Evolutionary conservation across 2,797 vertebrate genomes (phyloP), one percentile per base, ranked within the genome.

Genomic region (Sebastes dallii): DNA sequence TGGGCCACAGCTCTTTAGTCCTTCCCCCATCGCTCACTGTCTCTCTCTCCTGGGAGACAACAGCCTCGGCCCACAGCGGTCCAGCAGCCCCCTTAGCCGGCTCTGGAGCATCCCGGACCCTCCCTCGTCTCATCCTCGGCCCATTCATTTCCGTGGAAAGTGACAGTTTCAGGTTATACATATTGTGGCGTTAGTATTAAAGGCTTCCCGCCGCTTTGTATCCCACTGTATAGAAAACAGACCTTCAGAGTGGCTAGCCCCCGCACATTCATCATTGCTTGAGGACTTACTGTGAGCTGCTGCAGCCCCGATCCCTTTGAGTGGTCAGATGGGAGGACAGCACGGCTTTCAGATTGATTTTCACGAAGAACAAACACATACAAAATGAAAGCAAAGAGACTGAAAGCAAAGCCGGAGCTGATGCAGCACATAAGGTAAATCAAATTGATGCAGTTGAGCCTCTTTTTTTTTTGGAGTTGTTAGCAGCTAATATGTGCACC

Each of bases 161-260:
- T 94, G 94, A 95, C 92, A 92, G 91, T 95, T 95, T 93, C 88
- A 86, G 94, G 94, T 94, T 95, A 94, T 88, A 88, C 89, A 91
- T 88, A 88, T 80, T 76, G 84, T 82, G 59, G 82, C 12, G 75
- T 91, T 80, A 83, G 92, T 85, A 92, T 87, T 90, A 91, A 89
- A 90, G 85, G 83, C 68, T 68, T 87, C 84, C 79, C 77, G 67
- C 64, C 6, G 20, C 84, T 84, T 85, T 77, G 81, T 84, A 74
- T 82, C 79, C 62, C 18, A 25, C 74, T 46, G 71, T 86, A 82
- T 69, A 70, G 86, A 86, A 93, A 92, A 88, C 88, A 88, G 77
- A 87, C 70, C 84, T 85, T 91, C 84, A 76, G 85, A 65, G 81
- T 78, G 78, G 82, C 83, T 14, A 65, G 86, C 81, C 71, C 27